Base-by-base conservation (phyloP, 1,140 invertebrate species). In the Drosophila bipectinata region DNA sequence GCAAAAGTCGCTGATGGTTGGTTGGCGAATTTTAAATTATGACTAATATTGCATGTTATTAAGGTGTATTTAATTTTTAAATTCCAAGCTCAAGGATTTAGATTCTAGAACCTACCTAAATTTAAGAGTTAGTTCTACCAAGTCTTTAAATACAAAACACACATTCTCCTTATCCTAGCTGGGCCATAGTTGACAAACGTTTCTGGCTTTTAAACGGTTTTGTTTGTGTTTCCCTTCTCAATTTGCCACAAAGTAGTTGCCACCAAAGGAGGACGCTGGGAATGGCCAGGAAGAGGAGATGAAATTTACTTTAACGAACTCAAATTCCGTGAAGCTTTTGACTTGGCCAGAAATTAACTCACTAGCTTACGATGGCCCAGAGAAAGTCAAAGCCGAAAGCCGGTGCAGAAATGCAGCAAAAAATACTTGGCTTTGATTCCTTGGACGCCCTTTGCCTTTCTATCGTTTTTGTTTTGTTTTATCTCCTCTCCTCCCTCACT, bases 361-460 rank as follows among this genome's bases (percentile, higher is more conserved):
- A 69, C 63, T 69, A 51, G 64, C 41, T 68, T 68, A 69, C 41
- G 54, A 32, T 69, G 64, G 37, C 64, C 26, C 52, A 69, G 32
- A 69, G 51, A 57, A 57, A 69, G 63, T 57, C 63, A 69, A 69
- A 69, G 67, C 44, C 26, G 32, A 57, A 56, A 69, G 64, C 64
- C 52, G 53, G 44, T 68, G 51, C 64, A 69, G 64, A 69, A 56
- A 49, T 69, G 63, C 64, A 69, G 52, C 52, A 69, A 69, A 69
- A 83, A 79, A 79, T 66, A 58, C 54, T 63, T 79, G 64, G 60
- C 79, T 62, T 72, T 72, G 69, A 72, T 72, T 72, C 57, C 64
- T 59, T 52, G 45, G 28, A 18, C 32, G 28, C 28, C 53, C 14
- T n/a, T 18, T 28, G 18, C 37, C 44, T 28, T 75, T 83, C 48